Conservation (phyloP, 2,888 invertebrate genomes). For the Agriopis marginaria region DNA sequence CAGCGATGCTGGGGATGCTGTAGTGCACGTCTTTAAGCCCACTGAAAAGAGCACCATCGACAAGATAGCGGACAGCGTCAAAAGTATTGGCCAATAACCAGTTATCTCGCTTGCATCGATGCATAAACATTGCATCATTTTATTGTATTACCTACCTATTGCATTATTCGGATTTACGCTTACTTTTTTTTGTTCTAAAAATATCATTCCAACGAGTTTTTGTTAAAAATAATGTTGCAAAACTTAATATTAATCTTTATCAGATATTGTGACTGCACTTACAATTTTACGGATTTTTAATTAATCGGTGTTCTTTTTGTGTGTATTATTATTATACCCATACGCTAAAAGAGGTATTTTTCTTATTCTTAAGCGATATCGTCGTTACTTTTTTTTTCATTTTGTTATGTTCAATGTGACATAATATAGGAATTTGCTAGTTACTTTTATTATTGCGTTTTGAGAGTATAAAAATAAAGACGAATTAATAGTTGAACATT, state of each 20-base stretch:
- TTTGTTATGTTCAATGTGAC: background rate
- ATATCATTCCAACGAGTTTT: background rate
- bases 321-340: conserved; percentile 11
- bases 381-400: background rate
- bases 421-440: background rate
- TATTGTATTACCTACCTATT: background rate
- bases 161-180: background rate
- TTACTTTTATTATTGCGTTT: background rate
- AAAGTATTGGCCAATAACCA: conserved; percentile 60
- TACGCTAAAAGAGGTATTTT: background rate
- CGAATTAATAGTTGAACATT: too few relatives aligned
- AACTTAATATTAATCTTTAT: background rate
- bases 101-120: conserved; percentile 37
- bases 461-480: background rate
- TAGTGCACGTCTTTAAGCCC: conserved; percentile 76
- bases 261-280: background rate
- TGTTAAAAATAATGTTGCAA: background rate
- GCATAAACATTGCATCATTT: conserved; percentile 36
- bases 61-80: conserved; percentile 71
- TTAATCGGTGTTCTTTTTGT: conserved; percentile 1
- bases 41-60: conserved; percentile 72
- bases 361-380: background rate
- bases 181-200: background rate
- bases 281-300: conserved; percentile 1
- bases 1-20: conserved; percentile 73